Conservation (phyloP, 2,113 vertebrate genomes). For the Periophthalmodon schlosseri region DNA sequence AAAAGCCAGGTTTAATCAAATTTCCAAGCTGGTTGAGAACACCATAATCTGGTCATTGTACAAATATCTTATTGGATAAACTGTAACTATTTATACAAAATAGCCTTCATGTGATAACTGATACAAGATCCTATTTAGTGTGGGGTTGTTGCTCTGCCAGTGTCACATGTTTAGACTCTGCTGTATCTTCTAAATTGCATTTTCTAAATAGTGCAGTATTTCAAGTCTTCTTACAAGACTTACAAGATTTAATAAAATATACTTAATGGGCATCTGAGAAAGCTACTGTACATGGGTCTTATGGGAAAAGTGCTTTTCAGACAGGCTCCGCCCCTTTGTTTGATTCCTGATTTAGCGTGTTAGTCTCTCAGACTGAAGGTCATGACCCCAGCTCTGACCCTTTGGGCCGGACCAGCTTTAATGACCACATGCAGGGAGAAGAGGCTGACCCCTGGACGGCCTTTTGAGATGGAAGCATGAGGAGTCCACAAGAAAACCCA, state of each 20-base stretch:
- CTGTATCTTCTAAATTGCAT: not conserved
- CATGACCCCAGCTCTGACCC: not conserved
- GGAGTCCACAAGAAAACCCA: not conserved
- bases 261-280: conserved; percentile 64
- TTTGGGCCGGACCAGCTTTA: not conserved
- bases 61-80: not conserved
- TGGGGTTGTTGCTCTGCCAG: not conserved
- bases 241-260: conserved; percentile 53
- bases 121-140: not conserved
- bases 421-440: not conserved
- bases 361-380: not conserved
- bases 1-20: not conserved
- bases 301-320: not conserved
- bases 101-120: not conserved
- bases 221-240: not conserved
- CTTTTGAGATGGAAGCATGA: conserved; percentile 11
- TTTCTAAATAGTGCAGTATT: not conserved
- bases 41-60: not conserved
- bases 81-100: not conserved
- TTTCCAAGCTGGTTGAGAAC: not conserved
- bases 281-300: conserved; percentile 17
- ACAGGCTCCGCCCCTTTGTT: not conserved
- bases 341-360: not conserved
- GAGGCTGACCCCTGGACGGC: conserved; percentile 6
- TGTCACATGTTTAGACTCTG: not conserved